Base-by-base conservation (phyloP, 2,113 vertebrate species). In the Atrichornis clamosus region DNA sequence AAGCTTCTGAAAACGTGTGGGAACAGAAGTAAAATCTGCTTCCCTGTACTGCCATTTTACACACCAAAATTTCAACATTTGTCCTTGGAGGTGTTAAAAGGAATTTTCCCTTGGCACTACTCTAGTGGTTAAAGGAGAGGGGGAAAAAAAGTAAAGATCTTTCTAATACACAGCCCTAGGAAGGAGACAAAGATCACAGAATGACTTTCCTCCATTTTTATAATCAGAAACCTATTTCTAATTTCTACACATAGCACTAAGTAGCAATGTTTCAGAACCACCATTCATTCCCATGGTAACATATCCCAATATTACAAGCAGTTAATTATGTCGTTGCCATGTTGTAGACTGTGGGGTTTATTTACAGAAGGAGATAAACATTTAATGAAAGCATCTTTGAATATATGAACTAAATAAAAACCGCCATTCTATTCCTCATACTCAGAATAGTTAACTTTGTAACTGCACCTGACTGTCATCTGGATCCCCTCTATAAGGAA, bases 271-370 rank as follows among this genome's bases (percentile, higher is more conserved):
- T 91, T 95, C 15, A 10, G 53, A 89, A 44, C 53, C 81, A 91
- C 78, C 84, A 80, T 88, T 96, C 90, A 96, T 97, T 92, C 81
- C 95, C 90, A 96, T 95, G 84, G 96, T 91, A 97, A 96, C 96
- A 93, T 72, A 46, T 56, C 42, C 63, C 3, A 39, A 91, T 87
- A 93, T 80, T 93, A 91, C 85, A 95, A 88, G 87, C 70, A 79
- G 93, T 92, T 95, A 95, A 97, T 97, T 91, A 92, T 94, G 78
- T 81, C 3, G 6, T 79, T 95, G 91, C 89, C 50, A 60, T 82
- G 87, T 89, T 93, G 80, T 84, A 69, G 52, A 68, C 41, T 42
- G 44, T 75, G 50, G n/a, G 67, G 39, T 76, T 93, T 92, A 83
- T 92, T 95, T 93, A 94, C 15, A 13, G 83, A 85, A 86, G 52